Percentiles rank a stretch among this genome's conserved stretches.
phyloP scores from a whole-genome alignment of 2,113 vertebrate species.

The Pteruthius melanotis region DNA sequence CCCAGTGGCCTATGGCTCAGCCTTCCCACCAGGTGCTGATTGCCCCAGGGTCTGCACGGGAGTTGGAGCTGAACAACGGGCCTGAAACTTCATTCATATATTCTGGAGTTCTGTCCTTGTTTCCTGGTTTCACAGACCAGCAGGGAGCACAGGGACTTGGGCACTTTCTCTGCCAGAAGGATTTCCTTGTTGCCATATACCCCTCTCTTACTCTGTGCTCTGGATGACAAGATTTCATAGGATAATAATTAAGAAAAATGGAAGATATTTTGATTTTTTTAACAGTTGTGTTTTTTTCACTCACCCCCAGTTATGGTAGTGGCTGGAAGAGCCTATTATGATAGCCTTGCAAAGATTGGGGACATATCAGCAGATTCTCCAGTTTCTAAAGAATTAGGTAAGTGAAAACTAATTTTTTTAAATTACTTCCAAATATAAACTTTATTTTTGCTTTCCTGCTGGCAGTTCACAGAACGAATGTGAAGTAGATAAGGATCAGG shows the following conservation, averaged over 20 bases:
- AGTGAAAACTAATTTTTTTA: conserved; percentile 40
- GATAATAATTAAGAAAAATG: background rate
- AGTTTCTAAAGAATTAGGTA: conserved; percentile 92
- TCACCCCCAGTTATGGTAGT: conserved; percentile 82
- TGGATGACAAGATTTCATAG: background rate
- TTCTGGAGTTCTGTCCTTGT: background rate
- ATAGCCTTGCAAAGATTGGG: conserved; percentile 91
- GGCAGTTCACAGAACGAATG: background rate
- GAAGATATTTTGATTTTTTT: background rate
- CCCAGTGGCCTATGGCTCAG: background rate
- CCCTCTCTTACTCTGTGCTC: background rate
- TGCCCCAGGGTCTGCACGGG: background rate
- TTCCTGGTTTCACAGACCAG: background rate
- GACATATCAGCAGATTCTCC: conserved; percentile 88
- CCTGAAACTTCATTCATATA: background rate
- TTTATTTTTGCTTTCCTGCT: background rate
- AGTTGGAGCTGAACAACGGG: background rate
- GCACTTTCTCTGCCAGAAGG: background rate
- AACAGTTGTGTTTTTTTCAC: background rate
- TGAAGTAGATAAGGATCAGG: background rate
- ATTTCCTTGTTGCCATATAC: background rate
- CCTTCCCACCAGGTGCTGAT: background rate
- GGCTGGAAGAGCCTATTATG: conserved; percentile 91
- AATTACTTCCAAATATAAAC: background rate
- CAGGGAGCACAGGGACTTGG: background rate